These are phyloP conservation scores for Hydraecia micacea DNA, from an alignment of 2,888 invertebrate species.

Conservation along the genomic window DNA sequence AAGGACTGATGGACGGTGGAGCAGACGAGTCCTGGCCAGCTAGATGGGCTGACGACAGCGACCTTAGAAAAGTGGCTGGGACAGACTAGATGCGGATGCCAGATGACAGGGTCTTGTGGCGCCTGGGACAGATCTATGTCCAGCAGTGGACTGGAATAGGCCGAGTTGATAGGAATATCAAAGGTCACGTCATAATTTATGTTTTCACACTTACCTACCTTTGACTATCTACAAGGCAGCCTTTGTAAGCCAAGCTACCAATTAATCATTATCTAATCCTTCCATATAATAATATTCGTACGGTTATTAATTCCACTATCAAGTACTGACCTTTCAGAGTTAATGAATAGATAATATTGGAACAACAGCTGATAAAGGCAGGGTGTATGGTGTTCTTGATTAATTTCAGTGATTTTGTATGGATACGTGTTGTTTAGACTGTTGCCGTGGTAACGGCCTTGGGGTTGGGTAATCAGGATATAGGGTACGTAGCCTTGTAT, in stretches of 20 bases:
- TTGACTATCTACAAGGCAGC: not conserved
- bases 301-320: conserved; percentile 54
- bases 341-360: conserved; percentile 65
- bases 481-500: not conserved
- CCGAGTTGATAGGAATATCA: not conserved
- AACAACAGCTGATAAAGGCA: conserved; percentile 56
- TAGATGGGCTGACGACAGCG: no score
- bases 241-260: not conserved
- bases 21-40: no score
- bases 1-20: no score
- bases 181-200: not conserved
- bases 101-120: no score
- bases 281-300: conserved; percentile 44
- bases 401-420: conserved; percentile 47
- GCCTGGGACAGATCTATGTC: no score
- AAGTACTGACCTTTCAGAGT: conserved; percentile 49
- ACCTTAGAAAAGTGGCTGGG: not conserved
- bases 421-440: conserved; percentile 51
- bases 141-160: not conserved
- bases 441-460: conserved; percentile 49
- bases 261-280: conserved; percentile 32
- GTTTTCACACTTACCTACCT: not conserved
- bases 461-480: conserved; percentile 17
- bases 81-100: no score
- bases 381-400: conserved; percentile 40